Evolutionary conservation across 35 echinoderm and acorn worm species (phyloP).

Genomic region (Patiria miniata): DNA sequence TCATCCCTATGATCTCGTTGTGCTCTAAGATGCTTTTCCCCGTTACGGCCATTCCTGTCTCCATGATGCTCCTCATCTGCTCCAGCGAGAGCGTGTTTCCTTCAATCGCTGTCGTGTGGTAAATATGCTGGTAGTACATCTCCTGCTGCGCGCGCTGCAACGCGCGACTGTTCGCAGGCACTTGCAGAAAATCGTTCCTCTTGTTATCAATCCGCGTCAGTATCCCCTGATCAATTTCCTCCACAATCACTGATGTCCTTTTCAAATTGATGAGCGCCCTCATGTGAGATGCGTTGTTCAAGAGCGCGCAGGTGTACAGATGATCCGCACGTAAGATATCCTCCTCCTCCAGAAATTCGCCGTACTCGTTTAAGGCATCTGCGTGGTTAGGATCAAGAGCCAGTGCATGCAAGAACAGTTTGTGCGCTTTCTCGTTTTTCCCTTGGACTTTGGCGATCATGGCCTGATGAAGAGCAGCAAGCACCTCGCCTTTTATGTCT

Average conservation of each 20-base stretch:
- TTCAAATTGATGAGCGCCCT: slow-evolving; percentile 79
- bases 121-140: slow-evolving; percentile 93
- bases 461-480: slow-evolving; percentile 87
- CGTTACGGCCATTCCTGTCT: slow-evolving; percentile 80
- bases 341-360: slow-evolving; percentile 85
- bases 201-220: slow-evolving; percentile 75
- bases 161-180: slow-evolving; percentile 61
- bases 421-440: slow-evolving; percentile 88
- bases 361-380: slow-evolving; percentile 90
- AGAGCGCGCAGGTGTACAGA: slow-evolving; percentile 89
- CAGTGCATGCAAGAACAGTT: slow-evolving; percentile 94
- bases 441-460: slow-evolving; percentile 72
- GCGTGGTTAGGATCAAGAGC: slow-evolving; percentile 85
- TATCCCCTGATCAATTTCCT: slow-evolving; percentile 81
- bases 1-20: slow-evolving; percentile 92
- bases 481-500: slow-evolving; percentile 77
- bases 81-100: slow-evolving; percentile 91
- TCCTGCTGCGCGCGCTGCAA: slow-evolving; percentile 76
- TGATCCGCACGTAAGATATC: slow-evolving; percentile 85
- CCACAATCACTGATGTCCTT: slow-evolving; percentile 72
- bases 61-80: slow-evolving; percentile 86
- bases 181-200: slow-evolving; percentile 38
- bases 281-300: slow-evolving; percentile 63
- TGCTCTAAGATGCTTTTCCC: slow-evolving; percentile 97
- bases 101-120: slow-evolving; percentile 94